Conservation (phyloP, 1,140 invertebrate species). For the Holcopasites calliopsidis region DNA sequence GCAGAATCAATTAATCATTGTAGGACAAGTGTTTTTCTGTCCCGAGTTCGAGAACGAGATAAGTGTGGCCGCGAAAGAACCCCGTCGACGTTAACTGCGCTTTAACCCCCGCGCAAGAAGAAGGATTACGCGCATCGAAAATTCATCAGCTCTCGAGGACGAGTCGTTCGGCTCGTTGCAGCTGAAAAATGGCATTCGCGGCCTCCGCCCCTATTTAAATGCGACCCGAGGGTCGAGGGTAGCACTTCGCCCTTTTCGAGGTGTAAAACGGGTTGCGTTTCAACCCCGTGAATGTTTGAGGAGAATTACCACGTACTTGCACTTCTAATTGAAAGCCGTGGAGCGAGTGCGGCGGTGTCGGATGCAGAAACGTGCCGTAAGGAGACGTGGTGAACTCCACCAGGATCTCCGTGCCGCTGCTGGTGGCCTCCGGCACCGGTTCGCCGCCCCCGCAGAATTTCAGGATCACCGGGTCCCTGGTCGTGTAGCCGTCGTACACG, state of each 20-base stretch:
- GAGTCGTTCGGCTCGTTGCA: background rate
- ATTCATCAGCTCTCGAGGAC: constrained; percentile 20
- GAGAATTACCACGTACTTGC: constrained; percentile 80
- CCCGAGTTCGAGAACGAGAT: no score
- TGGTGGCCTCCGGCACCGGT: constrained; percentile 89
- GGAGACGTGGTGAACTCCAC: constrained; percentile 95
- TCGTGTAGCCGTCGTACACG: constrained; percentile 94
- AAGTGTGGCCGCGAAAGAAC: background rate
- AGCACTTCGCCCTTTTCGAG: no score
- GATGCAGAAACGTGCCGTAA: constrained; percentile 91
- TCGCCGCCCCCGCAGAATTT: constrained; percentile 94
- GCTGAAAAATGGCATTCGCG: background rate
- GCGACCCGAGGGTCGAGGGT: constrained; percentile 2
- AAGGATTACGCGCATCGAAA: background rate
- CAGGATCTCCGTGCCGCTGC: constrained; percentile 91
- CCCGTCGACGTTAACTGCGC: background rate
- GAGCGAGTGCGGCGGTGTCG: constrained; percentile 86
- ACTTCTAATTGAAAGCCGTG: constrained; percentile 94
- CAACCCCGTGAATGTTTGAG: constrained; percentile 28
- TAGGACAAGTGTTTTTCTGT: no score
- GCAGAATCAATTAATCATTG: no score
- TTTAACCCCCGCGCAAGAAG: background rate
- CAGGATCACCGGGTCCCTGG: constrained; percentile 91
- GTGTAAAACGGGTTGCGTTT: constrained; percentile 25
- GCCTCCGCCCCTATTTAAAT: constrained; percentile 15